Evolutionary conservation across 2,888 invertebrate species (phyloP), one percentile per base, ranked within the genome.

Genomic region (Apamea epomidion): DNA sequence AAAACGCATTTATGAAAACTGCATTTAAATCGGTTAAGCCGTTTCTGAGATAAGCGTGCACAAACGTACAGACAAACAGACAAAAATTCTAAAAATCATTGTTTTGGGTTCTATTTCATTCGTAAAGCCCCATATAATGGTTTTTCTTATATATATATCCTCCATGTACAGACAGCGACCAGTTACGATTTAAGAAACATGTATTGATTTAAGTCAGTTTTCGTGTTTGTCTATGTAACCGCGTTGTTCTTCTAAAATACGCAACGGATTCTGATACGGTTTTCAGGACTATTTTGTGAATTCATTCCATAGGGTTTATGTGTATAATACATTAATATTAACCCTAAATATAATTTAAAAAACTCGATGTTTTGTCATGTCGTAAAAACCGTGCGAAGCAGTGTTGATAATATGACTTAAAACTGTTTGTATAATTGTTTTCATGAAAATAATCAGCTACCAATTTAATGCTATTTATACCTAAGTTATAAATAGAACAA

Each of bases 401-500:
- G 25, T 37, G 14, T 67, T 67, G 42, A 2, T 29, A 16, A 29
- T 2, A 6, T 21, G 16, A 12, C 10, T 18, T 48, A 42, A 37
- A 48, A 48, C 37, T 45, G 2, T 4, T 18, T 18, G 21, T 12
- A 4, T 8, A 21, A 25, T 10, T n/a, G 16, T 8, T 70, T 65
- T 65, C 4, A 6, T 21, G 16, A 60, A 48, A 51, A 48, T 21
- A 70, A 65, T 51, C 37, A 42, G 12, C 45, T 42, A 48, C 37
- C 25, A 25, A 70, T 12, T 21, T 16, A 37, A 51, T 45, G 7
- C 18, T 18, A 62, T 67, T 48, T 37, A 58, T 51, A 2, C 16
- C 58, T 12, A n/a, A 18, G 54, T 48, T 81, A n/a, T 54, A 67
- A 78, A 67, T 37, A 79, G 51, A 60, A 71, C 3, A 21, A 62